A percentile compares a stretch with the other conserved stretches of the same genome.
Conservation (phyloP, 2,888 invertebrate genomes). For the Drosophila multiciliata region DNA sequence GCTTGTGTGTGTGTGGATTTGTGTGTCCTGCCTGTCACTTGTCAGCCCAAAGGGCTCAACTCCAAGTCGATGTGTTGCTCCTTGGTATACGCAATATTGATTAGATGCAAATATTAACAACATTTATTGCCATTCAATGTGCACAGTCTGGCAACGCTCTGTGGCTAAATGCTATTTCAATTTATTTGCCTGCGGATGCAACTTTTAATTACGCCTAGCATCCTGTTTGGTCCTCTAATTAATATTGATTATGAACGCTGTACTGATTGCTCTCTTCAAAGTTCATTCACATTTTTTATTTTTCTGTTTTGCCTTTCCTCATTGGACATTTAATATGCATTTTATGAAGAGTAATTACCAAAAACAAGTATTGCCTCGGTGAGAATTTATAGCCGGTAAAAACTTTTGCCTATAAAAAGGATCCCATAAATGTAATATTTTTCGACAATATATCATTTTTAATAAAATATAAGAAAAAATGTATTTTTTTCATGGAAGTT, state of each 20-base stretch:
- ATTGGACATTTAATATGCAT: constrained; percentile 41
- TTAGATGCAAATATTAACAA: constrained; percentile 63
- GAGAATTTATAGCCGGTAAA: constrained; percentile 3
- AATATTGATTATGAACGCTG: constrained; percentile 65
- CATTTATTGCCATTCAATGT: constrained; percentile 49
- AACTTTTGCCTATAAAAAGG: not conserved
- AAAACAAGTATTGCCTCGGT: not conserved
- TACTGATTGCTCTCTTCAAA: constrained; percentile 13
- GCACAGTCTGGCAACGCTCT: constrained; percentile 27
- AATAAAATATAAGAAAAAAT: not conserved
- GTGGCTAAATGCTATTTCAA: constrained; percentile 37
- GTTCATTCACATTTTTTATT: constrained; percentile 17
- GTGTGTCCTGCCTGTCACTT: constrained; percentile 58
- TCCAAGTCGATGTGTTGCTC: constrained; percentile 29
- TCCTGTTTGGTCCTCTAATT: constrained; percentile 47
- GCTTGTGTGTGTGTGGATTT: not conserved
- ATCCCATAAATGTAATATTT: not conserved
- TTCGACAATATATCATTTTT: not conserved
- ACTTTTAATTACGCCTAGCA: constrained; percentile 55
- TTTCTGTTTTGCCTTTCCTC: constrained; percentile 7
- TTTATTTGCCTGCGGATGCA: constrained; percentile 40
- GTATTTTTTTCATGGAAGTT: constrained; percentile 1
- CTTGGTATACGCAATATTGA: constrained; percentile 56
- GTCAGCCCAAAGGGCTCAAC: constrained; percentile 45
- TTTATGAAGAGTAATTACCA: constrained; percentile 66